Evolutionary conservation across 2,888 invertebrate species (phyloP).

Genomic region (Xiphydria camelus): DNA sequence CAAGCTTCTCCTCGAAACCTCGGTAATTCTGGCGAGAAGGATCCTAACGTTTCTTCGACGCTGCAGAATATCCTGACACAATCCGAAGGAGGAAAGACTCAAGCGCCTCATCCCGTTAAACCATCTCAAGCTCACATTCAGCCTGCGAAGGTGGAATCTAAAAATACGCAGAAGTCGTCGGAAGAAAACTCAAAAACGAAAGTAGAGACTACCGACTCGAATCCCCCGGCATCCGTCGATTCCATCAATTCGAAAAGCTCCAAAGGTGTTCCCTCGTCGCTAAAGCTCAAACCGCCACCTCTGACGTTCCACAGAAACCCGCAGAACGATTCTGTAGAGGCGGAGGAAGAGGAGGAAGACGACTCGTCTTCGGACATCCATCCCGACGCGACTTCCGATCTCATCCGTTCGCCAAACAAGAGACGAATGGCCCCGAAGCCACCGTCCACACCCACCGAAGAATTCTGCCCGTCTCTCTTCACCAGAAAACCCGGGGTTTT

Average conservation of each 20-base stretch:
- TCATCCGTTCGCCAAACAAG: constrained; percentile 65
- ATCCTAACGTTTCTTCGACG: neutral
- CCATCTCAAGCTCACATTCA: no score
- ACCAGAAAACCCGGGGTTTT: constrained; percentile 62
- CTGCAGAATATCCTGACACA: neutral
- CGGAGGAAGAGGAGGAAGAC: constrained; percentile 24
- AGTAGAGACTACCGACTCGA: neutral
- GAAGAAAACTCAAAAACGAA: neutral
- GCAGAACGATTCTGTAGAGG: constrained; percentile 21
- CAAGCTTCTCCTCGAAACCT: constrained; percentile 1
- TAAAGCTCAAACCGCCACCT: constrained; percentile 33
- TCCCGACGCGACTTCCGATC: constrained; percentile 24
- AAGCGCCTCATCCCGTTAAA: no score
- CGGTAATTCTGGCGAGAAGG: constrained; percentile 5
- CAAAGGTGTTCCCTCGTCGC: constrained; percentile 4
- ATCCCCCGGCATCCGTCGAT: neutral
- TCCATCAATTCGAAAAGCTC: neutral
- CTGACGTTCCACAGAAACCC: constrained; percentile 39
- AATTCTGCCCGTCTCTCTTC: constrained; percentile 62
- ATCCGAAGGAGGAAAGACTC: neutral
- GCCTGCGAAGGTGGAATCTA: neutral
- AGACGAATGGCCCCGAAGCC: constrained; percentile 77
- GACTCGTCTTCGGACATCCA: constrained; percentile 17
- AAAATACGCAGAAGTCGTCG: neutral
- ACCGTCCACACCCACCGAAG: constrained; percentile 62